These are phyloP conservation scores for Epicampocera succincta DNA, from an alignment of 2,888 invertebrate species.

Conservation along the genomic window DNA sequence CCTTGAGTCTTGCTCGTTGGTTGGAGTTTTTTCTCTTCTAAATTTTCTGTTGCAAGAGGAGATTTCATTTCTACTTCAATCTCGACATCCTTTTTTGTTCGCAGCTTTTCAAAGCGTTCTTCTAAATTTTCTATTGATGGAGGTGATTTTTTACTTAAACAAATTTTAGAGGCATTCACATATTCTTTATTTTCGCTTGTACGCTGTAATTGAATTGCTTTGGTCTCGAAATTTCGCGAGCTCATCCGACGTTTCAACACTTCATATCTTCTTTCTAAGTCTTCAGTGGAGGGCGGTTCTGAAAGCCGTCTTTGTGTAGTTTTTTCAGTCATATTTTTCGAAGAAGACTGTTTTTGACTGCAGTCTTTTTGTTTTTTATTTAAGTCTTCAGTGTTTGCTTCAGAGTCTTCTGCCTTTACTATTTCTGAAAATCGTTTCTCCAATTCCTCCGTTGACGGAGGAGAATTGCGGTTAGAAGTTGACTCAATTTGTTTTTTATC, in stretches of 20 bases:
- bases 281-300: constrained; percentile 72
- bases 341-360: background rate
- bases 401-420: background rate
- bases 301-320: constrained; percentile 66
- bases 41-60: constrained; percentile 71
- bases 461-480: constrained; percentile 57
- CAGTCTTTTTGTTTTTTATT: background rate
- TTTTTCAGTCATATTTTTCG: background rate
- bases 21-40: constrained; percentile 71
- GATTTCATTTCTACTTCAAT: constrained; percentile 2
- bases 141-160: constrained; percentile 70
- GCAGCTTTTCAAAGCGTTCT: constrained; percentile 75
- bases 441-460: constrained; percentile 77
- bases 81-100: constrained; percentile 61
- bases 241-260: constrained; percentile 71
- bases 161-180: background rate
- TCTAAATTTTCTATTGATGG: constrained; percentile 78
- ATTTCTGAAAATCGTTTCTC: constrained; percentile 75
- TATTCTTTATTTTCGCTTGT: background rate
- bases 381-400: background rate
- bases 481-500: background rate
- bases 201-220: constrained; percentile 23
- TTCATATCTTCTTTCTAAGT: constrained; percentile 72
- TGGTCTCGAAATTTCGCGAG: constrained; percentile 57
- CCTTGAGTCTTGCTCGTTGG: too few species aligned